Percentiles rank a stretch among this genome's conserved stretches.
phyloP scores from a whole-genome alignment of 2,888 invertebrate species.

The Mythimna loreyi region DNA sequence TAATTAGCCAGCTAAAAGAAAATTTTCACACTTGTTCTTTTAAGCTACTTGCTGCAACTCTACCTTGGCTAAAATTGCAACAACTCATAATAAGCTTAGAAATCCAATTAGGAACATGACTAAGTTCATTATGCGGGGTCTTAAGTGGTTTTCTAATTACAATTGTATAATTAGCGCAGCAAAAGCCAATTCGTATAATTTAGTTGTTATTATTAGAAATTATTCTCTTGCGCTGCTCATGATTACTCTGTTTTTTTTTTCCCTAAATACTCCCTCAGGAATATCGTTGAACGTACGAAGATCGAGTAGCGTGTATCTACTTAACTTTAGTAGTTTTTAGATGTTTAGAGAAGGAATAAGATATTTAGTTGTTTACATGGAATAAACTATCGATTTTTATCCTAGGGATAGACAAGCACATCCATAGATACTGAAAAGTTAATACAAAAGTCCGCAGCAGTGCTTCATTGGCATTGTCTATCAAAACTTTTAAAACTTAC shows the following conservation, averaged over 20 bases:
- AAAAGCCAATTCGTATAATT: not conserved
- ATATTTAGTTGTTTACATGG: not conserved
- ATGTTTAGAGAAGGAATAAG: not conserved
- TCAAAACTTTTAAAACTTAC: no score
- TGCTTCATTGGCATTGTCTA: no score
- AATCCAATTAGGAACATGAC: conserved; percentile 48
- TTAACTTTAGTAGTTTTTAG: not conserved
- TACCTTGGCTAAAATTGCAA: conserved; percentile 31
- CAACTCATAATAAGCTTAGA: conserved; percentile 50
- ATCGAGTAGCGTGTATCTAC: not conserved
- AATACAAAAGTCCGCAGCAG: no score
- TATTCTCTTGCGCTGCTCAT: not conserved
- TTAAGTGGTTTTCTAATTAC: conserved; percentile 42
- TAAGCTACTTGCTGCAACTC: conserved; percentile 6
- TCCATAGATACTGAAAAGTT: no score
- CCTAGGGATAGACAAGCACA: no score
- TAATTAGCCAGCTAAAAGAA: conserved; percentile 13
- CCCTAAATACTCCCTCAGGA: not conserved
- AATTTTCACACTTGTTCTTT: conserved; percentile 18
- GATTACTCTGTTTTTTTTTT: conserved; percentile 1
- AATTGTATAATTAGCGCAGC: conserved; percentile 31
- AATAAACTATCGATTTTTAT: no score
- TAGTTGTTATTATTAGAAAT: not conserved
- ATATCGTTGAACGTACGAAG: not conserved
- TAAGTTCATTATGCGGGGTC: conserved; percentile 37